Percentiles rank a stretch among this genome's conserved stretches.
phyloP scores from a whole-genome alignment of 2,888 invertebrate genomes.

The Perizoma flavofasciatum region DNA sequence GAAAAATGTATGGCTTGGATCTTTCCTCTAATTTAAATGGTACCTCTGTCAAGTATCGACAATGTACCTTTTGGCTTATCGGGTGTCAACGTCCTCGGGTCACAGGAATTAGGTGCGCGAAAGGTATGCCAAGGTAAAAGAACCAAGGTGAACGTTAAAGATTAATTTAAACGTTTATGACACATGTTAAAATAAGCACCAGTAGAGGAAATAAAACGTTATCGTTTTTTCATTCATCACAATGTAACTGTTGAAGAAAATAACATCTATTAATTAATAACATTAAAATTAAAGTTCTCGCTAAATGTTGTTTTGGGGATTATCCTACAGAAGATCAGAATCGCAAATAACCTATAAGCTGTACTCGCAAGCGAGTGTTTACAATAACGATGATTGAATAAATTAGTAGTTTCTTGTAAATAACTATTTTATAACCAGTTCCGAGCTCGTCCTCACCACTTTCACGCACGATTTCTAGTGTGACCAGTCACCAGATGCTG shows the following conservation, averaged over 20 bases:
- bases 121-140: slow-evolving; percentile 70
- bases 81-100: slow-evolving; percentile 66
- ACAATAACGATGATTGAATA: slow-evolving; percentile 46
- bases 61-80: slow-evolving; percentile 48
- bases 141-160: slow-evolving; percentile 50
- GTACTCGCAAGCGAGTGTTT: slow-evolving; percentile 35
- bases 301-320: too few species aligned
- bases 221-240: background rate
- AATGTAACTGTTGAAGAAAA: background rate
- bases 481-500: slow-evolving; percentile 54
- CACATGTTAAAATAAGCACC: slow-evolving; percentile 18
- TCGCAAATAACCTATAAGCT: slow-evolving; percentile 33
- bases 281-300: background rate
- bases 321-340: slow-evolving; percentile 15
- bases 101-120: slow-evolving; percentile 58
- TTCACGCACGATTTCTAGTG: slow-evolving; percentile 72
- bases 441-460: slow-evolving; percentile 61
- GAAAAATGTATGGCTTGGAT: slow-evolving; percentile 1
- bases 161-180: slow-evolving; percentile 30
- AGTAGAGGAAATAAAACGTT: background rate
- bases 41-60: background rate
- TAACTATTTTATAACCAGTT: slow-evolving; percentile 67
- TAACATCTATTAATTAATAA: background rate
- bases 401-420: slow-evolving; percentile 61
- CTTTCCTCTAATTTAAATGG: slow-evolving; percentile 6